Evolutionary conservation across 23 tunicate genomes (phyloP).

Genomic region (Ascidia mentula): DNA sequence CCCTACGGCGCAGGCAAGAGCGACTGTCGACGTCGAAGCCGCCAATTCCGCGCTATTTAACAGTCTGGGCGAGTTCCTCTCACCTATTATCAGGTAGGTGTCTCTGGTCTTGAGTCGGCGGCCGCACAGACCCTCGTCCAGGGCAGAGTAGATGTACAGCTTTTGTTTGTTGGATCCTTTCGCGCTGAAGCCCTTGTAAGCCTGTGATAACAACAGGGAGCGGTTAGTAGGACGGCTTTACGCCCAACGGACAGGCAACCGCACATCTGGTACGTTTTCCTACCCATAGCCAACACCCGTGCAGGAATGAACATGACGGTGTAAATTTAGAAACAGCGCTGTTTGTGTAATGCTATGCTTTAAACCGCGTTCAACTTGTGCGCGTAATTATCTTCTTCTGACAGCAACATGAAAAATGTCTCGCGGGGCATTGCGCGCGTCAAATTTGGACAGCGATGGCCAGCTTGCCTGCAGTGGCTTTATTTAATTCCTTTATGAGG

Average conservation of each 20-base stretch:
- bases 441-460: neutral
- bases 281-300: no score
- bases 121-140: slow-evolving; percentile 46
- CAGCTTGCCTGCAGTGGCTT: neutral
- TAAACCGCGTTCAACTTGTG: no score
- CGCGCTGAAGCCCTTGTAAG: slow-evolving; percentile 60
- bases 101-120: slow-evolving; percentile 21
- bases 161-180: slow-evolving; percentile 29
- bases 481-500: neutral
- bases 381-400: no score
- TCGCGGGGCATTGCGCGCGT: neutral
- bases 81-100: slow-evolving; percentile 68
- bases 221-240: neutral
- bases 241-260: no score
- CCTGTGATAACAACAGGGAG: slow-evolving; percentile 40
- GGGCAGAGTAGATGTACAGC: slow-evolving; percentile 57
- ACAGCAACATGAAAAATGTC: neutral
- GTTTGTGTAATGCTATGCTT: no score
- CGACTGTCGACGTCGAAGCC: neutral
- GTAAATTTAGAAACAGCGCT: no score
- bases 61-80: slow-evolving; percentile 12
- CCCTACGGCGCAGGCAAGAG: neutral
- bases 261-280: no score
- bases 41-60: neutral
- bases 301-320: no score